Evolutionary conservation across 2,888 invertebrate species (phyloP).

Genomic region (Platynereis dumerilii): DNA sequence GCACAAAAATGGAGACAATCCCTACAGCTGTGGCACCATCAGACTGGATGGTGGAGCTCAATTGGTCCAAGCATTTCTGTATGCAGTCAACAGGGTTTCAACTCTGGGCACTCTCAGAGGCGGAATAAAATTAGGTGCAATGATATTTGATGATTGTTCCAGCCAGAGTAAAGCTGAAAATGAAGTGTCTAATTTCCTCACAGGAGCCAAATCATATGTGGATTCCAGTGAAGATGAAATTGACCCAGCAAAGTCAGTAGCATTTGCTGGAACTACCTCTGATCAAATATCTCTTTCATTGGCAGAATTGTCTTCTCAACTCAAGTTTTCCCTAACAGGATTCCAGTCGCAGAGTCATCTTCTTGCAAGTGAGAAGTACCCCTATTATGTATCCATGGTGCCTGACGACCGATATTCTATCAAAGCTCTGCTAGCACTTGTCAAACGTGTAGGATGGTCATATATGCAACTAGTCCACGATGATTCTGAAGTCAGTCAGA

Average conservation of each 20-base stretch:
- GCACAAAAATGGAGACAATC: constrained; percentile 40
- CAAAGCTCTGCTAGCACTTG: background rate
- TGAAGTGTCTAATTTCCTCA: constrained; percentile 17
- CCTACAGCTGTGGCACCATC: constrained; percentile 44
- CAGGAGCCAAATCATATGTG: background rate
- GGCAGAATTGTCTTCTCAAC: constrained; percentile 46
- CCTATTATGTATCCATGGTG: constrained; percentile 45
- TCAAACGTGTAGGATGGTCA: constrained; percentile 12
- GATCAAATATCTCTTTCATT: constrained; percentile 45
- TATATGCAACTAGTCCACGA: constrained; percentile 18
- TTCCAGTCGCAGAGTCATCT: constrained; percentile 45
- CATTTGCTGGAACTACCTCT: constrained; percentile 38
- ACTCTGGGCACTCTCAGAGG: constrained; percentile 17
- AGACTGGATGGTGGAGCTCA: constrained; percentile 35
- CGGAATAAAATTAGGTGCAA: constrained; percentile 47
- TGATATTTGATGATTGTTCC: constrained; percentile 55
- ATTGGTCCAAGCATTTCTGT: constrained; percentile 48
- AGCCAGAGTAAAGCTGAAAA: constrained; percentile 33
- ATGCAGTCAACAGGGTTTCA: constrained; percentile 39
- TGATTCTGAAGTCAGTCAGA: background rate
- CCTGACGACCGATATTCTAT: constrained; percentile 9
- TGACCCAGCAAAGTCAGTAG: constrained; percentile 7
- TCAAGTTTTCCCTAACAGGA: constrained; percentile 53
- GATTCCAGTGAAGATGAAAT: background rate
- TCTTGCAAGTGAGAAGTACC: constrained; percentile 44